Percentiles rank a stretch among this genome's conserved stretches.
These are phyloP conservation scores for Cepaea hortensis DNA, from an alignment of 2,888 invertebrate genomes.

Conservation along the genomic window DNA sequence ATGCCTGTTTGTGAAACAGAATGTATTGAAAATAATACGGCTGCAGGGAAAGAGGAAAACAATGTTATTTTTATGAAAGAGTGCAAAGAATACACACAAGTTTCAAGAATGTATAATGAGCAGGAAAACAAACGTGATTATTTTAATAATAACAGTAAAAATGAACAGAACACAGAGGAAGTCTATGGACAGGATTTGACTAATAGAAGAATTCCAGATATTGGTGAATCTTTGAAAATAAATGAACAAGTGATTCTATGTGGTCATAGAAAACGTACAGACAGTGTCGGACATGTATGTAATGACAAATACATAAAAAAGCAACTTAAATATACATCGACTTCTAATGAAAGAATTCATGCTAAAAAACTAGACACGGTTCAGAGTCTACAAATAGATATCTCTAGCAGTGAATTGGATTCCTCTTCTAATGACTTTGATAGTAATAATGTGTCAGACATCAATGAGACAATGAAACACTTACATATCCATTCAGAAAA, in stretches of 20 bases:
- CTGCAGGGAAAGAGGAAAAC: no score
- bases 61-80: no score
- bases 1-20: no score
- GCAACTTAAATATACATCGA: background rate
- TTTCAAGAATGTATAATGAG: no score
- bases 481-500: background rate
- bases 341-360: slow-evolving; percentile 4
- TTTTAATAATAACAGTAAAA: no score
- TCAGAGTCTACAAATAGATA: background rate
- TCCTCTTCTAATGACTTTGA: background rate
- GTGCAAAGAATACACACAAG: no score
- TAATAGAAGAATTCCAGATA: no score
- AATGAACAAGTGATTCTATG: background rate
- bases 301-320: background rate
- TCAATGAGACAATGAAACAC: background rate
- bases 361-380: background rate
- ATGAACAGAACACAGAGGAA: no score
- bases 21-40: no score
- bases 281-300: no score
- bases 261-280: background rate
- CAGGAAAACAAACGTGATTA: no score
- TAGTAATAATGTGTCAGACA: background rate
- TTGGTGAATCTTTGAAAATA: background rate
- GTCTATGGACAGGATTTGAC: no score
- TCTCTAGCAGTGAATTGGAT: background rate